Evolutionary conservation across 2,113 vertebrate genomes (phyloP).

Genomic region (Barnardius zonarius): DNA sequence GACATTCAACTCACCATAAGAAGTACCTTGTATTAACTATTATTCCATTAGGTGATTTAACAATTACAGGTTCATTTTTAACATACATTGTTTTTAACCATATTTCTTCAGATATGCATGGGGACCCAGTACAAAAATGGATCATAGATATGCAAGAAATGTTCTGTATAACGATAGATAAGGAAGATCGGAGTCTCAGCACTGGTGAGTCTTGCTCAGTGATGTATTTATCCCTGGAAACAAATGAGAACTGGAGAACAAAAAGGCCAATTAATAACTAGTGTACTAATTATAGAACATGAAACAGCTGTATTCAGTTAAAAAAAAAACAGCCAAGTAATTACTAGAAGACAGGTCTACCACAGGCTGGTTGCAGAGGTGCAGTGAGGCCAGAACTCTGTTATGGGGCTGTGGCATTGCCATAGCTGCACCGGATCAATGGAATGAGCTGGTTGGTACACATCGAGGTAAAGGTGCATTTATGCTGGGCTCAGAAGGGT

Average conservation of each 20-base stretch:
- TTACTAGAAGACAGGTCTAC: not conserved
- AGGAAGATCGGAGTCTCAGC: not conserved
- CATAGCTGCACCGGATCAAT: too few relatives aligned
- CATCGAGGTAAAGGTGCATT: not conserved
- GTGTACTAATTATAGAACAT: not conserved
- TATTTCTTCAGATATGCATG: not conserved
- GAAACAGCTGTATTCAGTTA: not conserved
- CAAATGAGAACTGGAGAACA: not conserved
- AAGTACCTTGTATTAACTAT: not conserved
- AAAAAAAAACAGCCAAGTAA: not conserved
- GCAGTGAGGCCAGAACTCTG: not conserved
- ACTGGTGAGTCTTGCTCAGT: not conserved
- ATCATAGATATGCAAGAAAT: not conserved
- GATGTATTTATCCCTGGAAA: not conserved
- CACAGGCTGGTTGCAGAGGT: not conserved
- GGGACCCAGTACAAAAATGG: not conserved
- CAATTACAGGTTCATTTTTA: not conserved
- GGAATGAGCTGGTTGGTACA: too few relatives aligned
- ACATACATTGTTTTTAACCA: accelerated
- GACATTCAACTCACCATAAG: not conserved
- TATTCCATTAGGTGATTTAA: not conserved
- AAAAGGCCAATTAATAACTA: not conserved
- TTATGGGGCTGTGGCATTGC: accelerated
- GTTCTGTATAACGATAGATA: not conserved
- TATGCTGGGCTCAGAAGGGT: not conserved